phyloP scores from a whole-genome alignment of 2,113 vertebrate genomes.

The Dendropsophus ebraccatus region DNA sequence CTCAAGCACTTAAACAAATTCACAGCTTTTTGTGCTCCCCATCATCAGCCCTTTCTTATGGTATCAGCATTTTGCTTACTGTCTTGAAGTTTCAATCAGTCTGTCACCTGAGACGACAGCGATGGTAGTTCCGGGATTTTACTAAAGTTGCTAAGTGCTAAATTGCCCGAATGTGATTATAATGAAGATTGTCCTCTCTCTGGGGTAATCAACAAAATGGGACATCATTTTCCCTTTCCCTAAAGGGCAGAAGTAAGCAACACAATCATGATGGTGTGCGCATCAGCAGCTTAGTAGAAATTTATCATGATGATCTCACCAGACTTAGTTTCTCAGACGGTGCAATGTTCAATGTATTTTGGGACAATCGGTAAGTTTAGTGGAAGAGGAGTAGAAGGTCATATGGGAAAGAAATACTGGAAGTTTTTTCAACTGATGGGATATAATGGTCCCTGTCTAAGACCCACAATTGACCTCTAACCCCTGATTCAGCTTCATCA shows the following conservation, averaged over 20 bases:
- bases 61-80: constrained; percentile 62
- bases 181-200: constrained; percentile 67
- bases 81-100: constrained; percentile 69
- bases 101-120: constrained; percentile 70
- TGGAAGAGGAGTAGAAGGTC: not conserved
- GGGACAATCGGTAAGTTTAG: not conserved
- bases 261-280: constrained; percentile 5
- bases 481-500: not conserved
- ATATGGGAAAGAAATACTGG: not conserved
- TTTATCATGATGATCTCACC: constrained; percentile 22
- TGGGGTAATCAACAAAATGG: constrained; percentile 62
- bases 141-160: constrained; percentile 73
- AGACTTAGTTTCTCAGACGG: not conserved
- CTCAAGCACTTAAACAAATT: constrained; percentile 56
- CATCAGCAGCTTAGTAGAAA: constrained; percentile 34
- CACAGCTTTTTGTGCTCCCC: constrained; percentile 39
- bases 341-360: not conserved
- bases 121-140: constrained; percentile 73
- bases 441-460: not conserved
- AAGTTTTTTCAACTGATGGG: not conserved
- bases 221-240: constrained; percentile 43
- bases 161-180: constrained; percentile 70
- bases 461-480: not conserved
- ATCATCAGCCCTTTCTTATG: constrained; percentile 55
- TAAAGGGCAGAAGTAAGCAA: constrained; percentile 5